These are phyloP conservation scores for Martes flavigula DNA, from an alignment of 2,797 vertebrate species.

Conservation along the genomic window DNA sequence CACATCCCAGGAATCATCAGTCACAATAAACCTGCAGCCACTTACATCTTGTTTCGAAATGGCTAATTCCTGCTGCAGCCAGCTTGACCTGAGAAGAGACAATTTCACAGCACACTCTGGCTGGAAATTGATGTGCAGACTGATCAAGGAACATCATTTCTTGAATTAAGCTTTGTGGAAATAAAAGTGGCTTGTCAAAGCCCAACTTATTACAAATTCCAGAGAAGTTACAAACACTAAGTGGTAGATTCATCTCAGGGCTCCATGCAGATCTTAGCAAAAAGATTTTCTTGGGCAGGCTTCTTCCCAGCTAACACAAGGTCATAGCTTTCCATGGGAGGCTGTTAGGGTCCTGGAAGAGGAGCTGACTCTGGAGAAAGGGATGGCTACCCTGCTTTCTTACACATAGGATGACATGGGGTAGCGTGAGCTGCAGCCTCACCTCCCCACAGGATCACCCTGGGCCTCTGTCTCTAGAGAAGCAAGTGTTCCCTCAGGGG, in stretches of 20 bases:
- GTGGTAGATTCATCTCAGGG: neutral
- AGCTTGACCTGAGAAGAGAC: neutral
- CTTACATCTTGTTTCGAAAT: neutral
- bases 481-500: too few relatives aligned
- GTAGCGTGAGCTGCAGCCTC: neutral
- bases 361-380: neutral
- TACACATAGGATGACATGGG: neutral
- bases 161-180: constrained; percentile 49
- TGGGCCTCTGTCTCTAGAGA: too few relatives aligned
- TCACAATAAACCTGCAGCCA: neutral
- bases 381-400: too few relatives aligned
- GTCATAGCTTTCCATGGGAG: neutral
- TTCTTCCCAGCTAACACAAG: neutral
- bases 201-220: constrained; percentile 45
- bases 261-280: neutral
- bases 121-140: constrained; percentile 60
- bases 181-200: constrained; percentile 55
- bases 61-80: neutral
- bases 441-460: neutral
- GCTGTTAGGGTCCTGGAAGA: neutral
- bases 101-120: neutral
- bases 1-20: neutral
- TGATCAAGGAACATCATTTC: constrained; percentile 46
- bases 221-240: neutral
- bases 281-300: neutral